Evolutionary conservation across 2,888 invertebrate species (phyloP), one percentile per base, ranked within the genome.

Genomic region (Hyposoter didymator): DNA sequence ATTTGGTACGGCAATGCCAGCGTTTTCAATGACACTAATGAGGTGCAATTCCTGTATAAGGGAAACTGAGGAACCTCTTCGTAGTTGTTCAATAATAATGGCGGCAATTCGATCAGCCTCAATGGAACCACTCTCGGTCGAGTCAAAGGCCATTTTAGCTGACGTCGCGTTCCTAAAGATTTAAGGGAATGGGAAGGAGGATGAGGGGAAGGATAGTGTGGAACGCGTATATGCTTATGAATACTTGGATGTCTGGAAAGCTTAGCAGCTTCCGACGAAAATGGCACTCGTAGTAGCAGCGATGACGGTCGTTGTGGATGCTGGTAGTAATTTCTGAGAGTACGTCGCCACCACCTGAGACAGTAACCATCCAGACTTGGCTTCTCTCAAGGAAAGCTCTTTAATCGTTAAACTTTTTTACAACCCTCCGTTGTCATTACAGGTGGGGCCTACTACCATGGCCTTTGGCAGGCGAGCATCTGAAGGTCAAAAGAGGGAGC

Each of bases 51-150:
- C 47, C 79, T 82, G 66, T 28, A 22, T 39, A 14, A 22, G 19
- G 55, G 5, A 10, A 62, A 59, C 22, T n/a, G 52, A 45, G 43
- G 52, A 35, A 62, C n/a, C 52, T 17, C 28, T 17, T 67, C 22
- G 66, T 49, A 7, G 14, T 7, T 39, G 66, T 52, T 47, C 28
- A 45, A 70, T 19, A 45, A 67, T 52, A 66, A 45, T 22, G 45
- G 43, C 32, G 45, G 59, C 69, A 69, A 78, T 69, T 78, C 69
- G 59, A 78, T 81, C 81, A 75, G 55, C 45, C 43, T 81, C 74
- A 45, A 55, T 47, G 59, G 19, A 55, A 81, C 47, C 59, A 55
- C 80, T 73, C 66, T 32, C 32, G 64, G 52, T 28, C 12, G 32
- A 59, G 66, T 67, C 45, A 35, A 67, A 35, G 52, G 28, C 39